Evolutionary conservation across 2,113 vertebrate genomes (phyloP), one percentile per base, ranked within the genome.

Genomic region (Xiphorhynchus elegans): DNA sequence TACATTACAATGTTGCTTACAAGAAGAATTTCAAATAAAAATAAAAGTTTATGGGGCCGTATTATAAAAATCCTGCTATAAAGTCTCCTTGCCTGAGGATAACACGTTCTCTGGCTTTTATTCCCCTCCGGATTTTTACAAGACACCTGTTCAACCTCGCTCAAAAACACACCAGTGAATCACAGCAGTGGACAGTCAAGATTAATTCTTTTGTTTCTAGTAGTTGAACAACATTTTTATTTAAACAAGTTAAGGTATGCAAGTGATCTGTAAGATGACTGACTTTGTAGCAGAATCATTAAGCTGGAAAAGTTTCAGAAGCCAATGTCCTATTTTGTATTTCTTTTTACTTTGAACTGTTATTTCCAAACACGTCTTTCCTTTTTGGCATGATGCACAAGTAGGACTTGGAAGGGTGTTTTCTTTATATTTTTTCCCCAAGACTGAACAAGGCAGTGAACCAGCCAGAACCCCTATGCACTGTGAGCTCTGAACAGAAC

Each of bases 21-120:
- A 84, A 35, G 40, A 87, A 87, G n/a, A 87, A 91, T 33, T 53
- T 6, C 20, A 74, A 93, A 95, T 74, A 55, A 84, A 88, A 83
- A 94, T 72, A 93, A 79, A 89, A 66, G 12, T 73, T 95, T 95
- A 96, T 70, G 80, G 33, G 55, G 53, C 18, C 63, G 11, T 55
- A 70, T 55, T 59, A 56, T 83, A 94, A 91, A 95, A 91, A 88
- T 44, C 37, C 67, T 81, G 35, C 63, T 84, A 82, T 84, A 95
- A 88, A 80, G 15, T 6, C 5, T 58, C 64, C 42, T 80, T 72
- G 52, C 39, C 64, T 42, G 18, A 25, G 23, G 67, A 74, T 80
- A 81, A 35, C 23, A 63, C 44, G 93, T 80, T 67, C 10, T 37
- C 17, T 63, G 23, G 26, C 7, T 87, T 89, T 95, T 87, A 92